Conservation (phyloP, 2,888 invertebrate species). For the Salticus scenicus region DNA sequence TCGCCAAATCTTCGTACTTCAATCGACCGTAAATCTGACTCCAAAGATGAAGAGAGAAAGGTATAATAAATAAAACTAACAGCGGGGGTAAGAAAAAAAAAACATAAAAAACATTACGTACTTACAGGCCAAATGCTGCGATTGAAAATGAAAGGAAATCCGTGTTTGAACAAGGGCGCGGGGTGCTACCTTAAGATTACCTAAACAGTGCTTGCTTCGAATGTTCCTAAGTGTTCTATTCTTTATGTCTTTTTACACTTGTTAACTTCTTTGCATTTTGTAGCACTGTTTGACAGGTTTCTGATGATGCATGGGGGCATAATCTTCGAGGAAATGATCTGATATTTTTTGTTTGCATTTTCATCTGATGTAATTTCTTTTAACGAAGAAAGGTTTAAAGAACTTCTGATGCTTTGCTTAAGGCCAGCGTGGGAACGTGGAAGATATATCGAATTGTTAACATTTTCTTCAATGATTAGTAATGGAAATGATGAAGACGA, state of each 20-base stretch:
- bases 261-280: slow-evolving; percentile 47
- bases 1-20: slow-evolving; percentile 1
- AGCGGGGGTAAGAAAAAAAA: slow-evolving; percentile 13
- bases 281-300: slow-evolving; percentile 54
- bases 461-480: background rate
- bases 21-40: slow-evolving; percentile 13
- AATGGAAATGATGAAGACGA: background rate
- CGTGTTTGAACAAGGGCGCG: slow-evolving; percentile 63
- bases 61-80: slow-evolving; percentile 26
- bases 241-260: background rate
- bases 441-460: background rate
- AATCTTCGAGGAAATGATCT: slow-evolving; percentile 14
- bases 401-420: background rate
- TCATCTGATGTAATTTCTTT: background rate
- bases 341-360: background rate
- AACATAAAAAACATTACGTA: slow-evolving; percentile 20
- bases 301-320: background rate
- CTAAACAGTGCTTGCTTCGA: slow-evolving; percentile 37
- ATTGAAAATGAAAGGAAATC: slow-evolving; percentile 61
- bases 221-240: slow-evolving; percentile 25
- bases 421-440: background rate
- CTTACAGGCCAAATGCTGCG: slow-evolving; percentile 38
- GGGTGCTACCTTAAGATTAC: slow-evolving; percentile 48
- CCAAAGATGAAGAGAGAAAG: slow-evolving; percentile 18
- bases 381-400: background rate